Conservation (phyloP, 2,113 vertebrate species). For the Passerina amoena region DNA sequence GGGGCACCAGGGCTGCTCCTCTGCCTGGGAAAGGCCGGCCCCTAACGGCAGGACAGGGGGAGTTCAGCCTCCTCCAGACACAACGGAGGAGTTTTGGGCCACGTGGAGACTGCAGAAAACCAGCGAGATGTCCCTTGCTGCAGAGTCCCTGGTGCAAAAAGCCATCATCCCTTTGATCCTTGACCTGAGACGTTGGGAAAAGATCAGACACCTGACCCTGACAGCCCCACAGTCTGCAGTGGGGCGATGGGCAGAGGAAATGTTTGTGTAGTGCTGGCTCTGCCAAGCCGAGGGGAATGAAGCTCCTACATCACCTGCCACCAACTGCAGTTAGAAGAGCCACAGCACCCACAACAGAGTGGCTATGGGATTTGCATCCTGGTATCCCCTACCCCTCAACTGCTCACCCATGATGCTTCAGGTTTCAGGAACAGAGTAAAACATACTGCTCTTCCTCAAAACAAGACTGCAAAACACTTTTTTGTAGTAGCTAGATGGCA, state of each 20-base stretch:
- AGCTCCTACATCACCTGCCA: neutral
- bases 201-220: neutral
- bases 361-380: neutral
- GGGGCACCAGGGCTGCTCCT: neutral
- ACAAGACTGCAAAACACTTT: neutral
- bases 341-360: neutral
- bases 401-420: neutral
- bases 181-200: rapidly evolving
- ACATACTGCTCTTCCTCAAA: neutral
- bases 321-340: neutral
- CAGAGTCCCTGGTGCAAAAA: neutral
- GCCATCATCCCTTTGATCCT: neutral
- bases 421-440: neutral
- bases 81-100: rapidly evolving
- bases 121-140: rapidly evolving
- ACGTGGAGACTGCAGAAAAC: neutral
- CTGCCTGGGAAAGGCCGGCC: constrained; percentile 20
- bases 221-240: neutral
- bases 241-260: neutral
- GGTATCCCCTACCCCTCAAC: neutral
- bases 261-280: neutral
- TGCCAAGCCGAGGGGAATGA: rapidly evolving
- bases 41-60: neutral
- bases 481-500: neutral
- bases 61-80: neutral